Evolutionary conservation across 2,888 invertebrate species (phyloP).

Genomic region (Meliscaeva auricollis): DNA sequence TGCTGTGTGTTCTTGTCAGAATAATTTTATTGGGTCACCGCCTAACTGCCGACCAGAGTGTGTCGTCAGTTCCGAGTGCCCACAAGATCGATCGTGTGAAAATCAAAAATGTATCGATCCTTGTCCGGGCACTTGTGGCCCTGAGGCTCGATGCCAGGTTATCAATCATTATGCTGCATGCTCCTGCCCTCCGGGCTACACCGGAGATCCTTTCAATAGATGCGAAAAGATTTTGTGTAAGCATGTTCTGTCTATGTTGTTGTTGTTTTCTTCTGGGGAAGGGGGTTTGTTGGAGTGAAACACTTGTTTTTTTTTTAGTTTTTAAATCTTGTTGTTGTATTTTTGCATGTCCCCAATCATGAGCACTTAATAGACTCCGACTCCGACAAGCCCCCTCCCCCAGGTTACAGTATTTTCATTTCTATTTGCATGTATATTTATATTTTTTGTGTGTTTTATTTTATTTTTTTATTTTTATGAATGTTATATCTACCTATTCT

Average conservation of each 20-base stretch:
- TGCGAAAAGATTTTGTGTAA: constrained; percentile 89
- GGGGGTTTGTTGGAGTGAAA: constrained; percentile 49
- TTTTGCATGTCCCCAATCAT: constrained; percentile 7
- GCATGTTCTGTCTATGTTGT: constrained; percentile 79
- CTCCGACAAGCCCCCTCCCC: constrained; percentile 52
- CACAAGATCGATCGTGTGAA: constrained; percentile 92
- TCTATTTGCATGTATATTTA: constrained; percentile 79
- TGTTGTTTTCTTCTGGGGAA: constrained; percentile 19
- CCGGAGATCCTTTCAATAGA: constrained; percentile 91
- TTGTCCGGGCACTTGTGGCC: constrained; percentile 92
- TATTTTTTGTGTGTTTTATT: constrained; percentile 77
- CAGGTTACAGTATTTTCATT: constrained; percentile 45
- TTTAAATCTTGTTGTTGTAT: background rate
- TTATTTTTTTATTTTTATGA: constrained; percentile 75
- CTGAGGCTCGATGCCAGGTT: constrained; percentile 92
- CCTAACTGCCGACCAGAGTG: constrained; percentile 93
- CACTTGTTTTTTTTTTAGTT: background rate
- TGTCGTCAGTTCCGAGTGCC: constrained; percentile 92
- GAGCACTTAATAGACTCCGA: background rate
- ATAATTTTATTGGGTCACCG: constrained; percentile 90
- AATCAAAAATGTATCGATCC: constrained; percentile 92
- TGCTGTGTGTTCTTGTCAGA: constrained; percentile 92
- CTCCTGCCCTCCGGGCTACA: constrained; percentile 91
- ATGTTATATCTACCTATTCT: constrained; percentile 76
- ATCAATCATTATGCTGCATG: constrained; percentile 95